Base-by-base conservation (phyloP, 1,140 invertebrate genomes). In the Philotrypesis tridentata region DNA sequence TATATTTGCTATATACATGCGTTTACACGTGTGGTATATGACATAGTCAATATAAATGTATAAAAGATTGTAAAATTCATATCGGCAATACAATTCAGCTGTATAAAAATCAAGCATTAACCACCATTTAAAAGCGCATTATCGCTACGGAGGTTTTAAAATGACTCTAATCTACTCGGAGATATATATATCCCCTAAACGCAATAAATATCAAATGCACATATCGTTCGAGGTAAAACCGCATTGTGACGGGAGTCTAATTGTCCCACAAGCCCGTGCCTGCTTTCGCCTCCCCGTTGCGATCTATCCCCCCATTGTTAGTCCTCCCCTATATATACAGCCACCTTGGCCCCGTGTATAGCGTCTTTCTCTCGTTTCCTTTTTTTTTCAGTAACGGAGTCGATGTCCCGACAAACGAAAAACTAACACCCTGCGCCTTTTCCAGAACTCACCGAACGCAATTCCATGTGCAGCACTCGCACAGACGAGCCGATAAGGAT, bases 251-350 rank as follows among this genome's bases (percentile, higher is more conserved):
- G 43, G 2, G 8, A 68, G 31, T 48, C 73, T 81, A 81, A 81
- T 81, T 76, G 80, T 80, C 21, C 72, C 33, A 29, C 75, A 80
- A 74, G 48, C 68, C 76, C 23, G 23, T 21, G 29, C 25, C 55
- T 72, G 63, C 72, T 79, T 72, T 43, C n/a, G 21, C 37, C 31
- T 33, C 27, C 27, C 55, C 61, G 31, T 67, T 17, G 25, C 12
- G 27, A 4, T 2, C 68, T 37, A 17, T 55, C 21, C 1, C 60
- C 76, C 31, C 77, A 75, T 74, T 83, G 65, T 73, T 63, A 33
- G 8, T 9, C 60, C 9, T 23, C 61, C 60, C 23, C 31, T 33
- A 29, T 5, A 25, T 21, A n/a, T n/a, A n/a, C n/a, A n/a, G 6
- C 2, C 73, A 37, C 55, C 17, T 33, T 25, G 27, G 11, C 27